Evolutionary conservation across 2,113 vertebrate species (phyloP).

Genomic region (Burhinus bistriatus): DNA sequence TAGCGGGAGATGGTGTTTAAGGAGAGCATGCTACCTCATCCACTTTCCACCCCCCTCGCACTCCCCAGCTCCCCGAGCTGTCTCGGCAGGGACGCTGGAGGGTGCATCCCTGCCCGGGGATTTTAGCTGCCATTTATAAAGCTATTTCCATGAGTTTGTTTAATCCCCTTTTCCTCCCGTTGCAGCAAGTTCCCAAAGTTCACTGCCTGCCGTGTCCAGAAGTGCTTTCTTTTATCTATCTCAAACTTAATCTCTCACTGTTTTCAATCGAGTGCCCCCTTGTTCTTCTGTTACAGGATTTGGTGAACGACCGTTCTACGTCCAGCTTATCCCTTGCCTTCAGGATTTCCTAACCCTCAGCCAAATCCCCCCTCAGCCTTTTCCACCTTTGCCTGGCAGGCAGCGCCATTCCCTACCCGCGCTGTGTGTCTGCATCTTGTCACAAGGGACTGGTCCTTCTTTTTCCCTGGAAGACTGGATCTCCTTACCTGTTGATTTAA

Average conservation of each 20-base stretch:
- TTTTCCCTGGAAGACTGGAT: background rate
- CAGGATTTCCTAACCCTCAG: background rate
- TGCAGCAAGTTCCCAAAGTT: conserved; percentile 15
- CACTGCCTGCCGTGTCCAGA: background rate
- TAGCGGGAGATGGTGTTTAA: background rate
- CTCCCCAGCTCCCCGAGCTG: background rate
- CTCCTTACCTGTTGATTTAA: background rate
- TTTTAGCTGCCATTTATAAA: background rate
- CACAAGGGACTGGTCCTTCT: background rate
- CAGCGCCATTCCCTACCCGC: background rate
- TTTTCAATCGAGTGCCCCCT: background rate
- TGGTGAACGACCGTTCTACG: fast-evolving
- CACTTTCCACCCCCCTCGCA: fast-evolving
- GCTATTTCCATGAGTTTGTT: background rate
- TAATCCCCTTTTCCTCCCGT: background rate
- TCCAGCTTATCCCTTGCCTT: background rate
- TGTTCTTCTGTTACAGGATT: background rate
- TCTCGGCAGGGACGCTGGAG: background rate
- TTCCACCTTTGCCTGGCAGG: background rate
- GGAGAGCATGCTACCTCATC: fast-evolving
- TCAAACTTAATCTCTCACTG: background rate
- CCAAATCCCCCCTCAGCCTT: background rate
- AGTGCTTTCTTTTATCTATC: conserved; percentile 9
- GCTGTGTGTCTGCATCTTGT: background rate
- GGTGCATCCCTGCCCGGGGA: background rate